A percentile compares a stretch with the other conserved stretches of the same genome.
Evolutionary conservation across 2,888 invertebrate species (phyloP).

Genomic region (Leucophenga maculata): DNA sequence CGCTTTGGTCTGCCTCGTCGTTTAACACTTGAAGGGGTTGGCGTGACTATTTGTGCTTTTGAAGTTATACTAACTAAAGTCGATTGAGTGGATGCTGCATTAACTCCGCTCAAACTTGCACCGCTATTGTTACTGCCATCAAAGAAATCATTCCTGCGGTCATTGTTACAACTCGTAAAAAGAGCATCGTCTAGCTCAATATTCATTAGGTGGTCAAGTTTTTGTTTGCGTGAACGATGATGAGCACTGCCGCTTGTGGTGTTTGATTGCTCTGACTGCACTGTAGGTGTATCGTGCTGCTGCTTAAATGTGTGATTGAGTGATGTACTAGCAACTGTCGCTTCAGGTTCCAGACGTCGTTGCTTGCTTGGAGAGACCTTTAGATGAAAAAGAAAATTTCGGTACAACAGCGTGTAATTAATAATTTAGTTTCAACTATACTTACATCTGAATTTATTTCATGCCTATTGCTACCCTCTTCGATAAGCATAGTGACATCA

Average conservation of each 20-base stretch:
- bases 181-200: slow-evolving; percentile 59
- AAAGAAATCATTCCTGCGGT: slow-evolving; percentile 8
- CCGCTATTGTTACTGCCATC: slow-evolving; percentile 44
- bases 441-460: slow-evolving; percentile 16
- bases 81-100: not conserved
- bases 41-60: not conserved
- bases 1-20: slow-evolving; percentile 74
- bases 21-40: slow-evolving; percentile 35
- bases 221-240: slow-evolving; percentile 66
- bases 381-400: not conserved
- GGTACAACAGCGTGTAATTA: not conserved
- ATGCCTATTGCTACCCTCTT: not conserved
- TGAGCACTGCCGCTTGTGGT: not conserved
- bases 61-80: not conserved
- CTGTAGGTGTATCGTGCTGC: not conserved
- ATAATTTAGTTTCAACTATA: not conserved
- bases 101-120: slow-evolving; percentile 16
- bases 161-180: slow-evolving; percentile 34
- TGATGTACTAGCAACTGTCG: slow-evolving; percentile 43
- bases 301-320: slow-evolving; percentile 46
- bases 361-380: slow-evolving; percentile 57
- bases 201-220: slow-evolving; percentile 62
- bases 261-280: not conserved
- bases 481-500: slow-evolving; percentile 5
- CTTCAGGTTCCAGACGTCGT: slow-evolving; percentile 58